Percentiles rank a stretch among this genome's conserved stretches.
phyloP scores from a whole-genome alignment of 2,797 vertebrate genomes.

The Ammospiza maritima region DNA sequence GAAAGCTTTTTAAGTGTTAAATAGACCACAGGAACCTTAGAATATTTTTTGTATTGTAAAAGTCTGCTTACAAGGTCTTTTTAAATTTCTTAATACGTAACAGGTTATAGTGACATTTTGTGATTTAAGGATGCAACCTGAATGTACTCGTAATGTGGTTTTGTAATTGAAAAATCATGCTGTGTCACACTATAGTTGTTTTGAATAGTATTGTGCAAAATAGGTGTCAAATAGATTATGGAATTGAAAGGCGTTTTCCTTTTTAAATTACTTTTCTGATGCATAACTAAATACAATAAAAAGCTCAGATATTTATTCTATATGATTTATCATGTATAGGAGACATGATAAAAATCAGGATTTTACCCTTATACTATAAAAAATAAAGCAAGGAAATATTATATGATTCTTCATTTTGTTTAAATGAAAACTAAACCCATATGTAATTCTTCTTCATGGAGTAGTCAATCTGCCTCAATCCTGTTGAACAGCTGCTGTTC shows the following conservation, averaged over 20 bases:
- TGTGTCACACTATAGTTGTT: neutral
- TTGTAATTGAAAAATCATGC: neutral
- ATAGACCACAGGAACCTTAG: neutral
- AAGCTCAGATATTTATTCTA: neutral
- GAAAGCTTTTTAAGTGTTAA: neutral
- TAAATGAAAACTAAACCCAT: neutral
- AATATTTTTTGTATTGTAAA: neutral
- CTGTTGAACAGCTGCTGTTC: neutral
- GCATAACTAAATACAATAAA: neutral
- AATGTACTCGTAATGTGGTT: neutral
- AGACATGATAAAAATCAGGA: neutral
- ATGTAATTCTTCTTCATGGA: neutral
- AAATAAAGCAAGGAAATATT: neutral
- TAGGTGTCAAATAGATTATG: neutral
- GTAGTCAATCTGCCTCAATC: neutral
- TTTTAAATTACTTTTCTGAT: slow-evolving; percentile 5
- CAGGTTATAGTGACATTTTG: neutral
- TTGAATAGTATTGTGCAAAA: neutral
- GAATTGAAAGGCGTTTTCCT: neutral
- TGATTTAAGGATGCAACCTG: neutral
- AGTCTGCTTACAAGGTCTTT: neutral
- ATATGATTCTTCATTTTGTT: neutral
- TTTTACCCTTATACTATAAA: neutral
- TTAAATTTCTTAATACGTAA: neutral
- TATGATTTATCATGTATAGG: neutral